phyloP scores from a whole-genome alignment of 2,797 vertebrate genomes.

The Simalia tracyae region DNA sequence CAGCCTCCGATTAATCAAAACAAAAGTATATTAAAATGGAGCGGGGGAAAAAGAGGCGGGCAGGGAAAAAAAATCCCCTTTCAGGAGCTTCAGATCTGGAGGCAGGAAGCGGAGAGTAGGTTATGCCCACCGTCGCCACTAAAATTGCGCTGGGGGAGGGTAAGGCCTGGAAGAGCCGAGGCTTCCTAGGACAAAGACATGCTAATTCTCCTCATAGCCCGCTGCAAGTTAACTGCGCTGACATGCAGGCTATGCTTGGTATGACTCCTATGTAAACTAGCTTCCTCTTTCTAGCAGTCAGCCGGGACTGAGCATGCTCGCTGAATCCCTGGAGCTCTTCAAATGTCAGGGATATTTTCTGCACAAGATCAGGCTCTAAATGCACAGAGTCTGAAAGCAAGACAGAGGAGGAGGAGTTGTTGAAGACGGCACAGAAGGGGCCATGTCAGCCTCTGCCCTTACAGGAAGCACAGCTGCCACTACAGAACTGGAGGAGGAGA shows the following conservation, averaged over 20 bases:
- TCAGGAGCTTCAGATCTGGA: slow-evolving; percentile 38
- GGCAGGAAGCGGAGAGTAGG: slow-evolving; percentile 24
- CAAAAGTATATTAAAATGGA: slow-evolving; percentile 44
- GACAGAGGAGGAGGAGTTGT: slow-evolving; percentile 20
- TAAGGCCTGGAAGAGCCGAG: slow-evolving; percentile 32
- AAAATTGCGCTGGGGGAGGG: background rate
- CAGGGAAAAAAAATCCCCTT: slow-evolving; percentile 27
- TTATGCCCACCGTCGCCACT: slow-evolving; percentile 18
- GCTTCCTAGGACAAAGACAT: slow-evolving; percentile 74
- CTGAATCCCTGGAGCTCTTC: slow-evolving; percentile 78
- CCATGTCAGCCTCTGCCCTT: slow-evolving; percentile 44
- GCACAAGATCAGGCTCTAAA: slow-evolving; percentile 77
- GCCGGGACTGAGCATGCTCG: slow-evolving; percentile 78
- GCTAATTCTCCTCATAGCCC: slow-evolving; percentile 88
- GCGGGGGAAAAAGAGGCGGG: background rate
- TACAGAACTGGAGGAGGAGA: background rate
- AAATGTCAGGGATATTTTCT: slow-evolving; percentile 83
- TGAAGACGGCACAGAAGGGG: slow-evolving; percentile 39
- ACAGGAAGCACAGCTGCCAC: slow-evolving; percentile 57
- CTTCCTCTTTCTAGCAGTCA: slow-evolving; percentile 68
- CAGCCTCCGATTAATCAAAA: slow-evolving; percentile 81
- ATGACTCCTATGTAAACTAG: slow-evolving; percentile 78
- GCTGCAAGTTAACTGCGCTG: slow-evolving; percentile 90
- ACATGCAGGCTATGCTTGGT: slow-evolving; percentile 85
- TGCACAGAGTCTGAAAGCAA: slow-evolving; percentile 47